Evolutionary conservation across 2,797 vertebrate species (phyloP).

Genomic region (Masticophis lateralis): DNA sequence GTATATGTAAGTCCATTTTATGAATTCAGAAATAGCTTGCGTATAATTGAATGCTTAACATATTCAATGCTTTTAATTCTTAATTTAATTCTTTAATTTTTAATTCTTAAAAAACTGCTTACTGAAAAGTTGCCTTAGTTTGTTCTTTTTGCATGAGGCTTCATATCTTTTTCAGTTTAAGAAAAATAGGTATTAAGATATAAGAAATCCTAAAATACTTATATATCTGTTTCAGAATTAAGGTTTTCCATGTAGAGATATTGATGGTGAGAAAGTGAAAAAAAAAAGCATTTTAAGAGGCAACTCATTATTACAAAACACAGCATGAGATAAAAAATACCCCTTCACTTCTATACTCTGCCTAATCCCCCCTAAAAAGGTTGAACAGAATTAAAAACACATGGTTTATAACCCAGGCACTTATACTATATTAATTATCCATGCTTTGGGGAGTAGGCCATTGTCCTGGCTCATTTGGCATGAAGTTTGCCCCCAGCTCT

Average conservation of each 20-base stretch:
- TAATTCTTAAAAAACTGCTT: not conserved
- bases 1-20: not conserved
- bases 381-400: not conserved
- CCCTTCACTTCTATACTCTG: not conserved
- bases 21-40: not conserved
- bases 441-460: not conserved
- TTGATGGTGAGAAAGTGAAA: not conserved
- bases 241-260: not conserved
- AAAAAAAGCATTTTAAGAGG: not conserved
- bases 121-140: too few species aligned
- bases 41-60: not conserved
- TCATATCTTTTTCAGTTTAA: too few species aligned
- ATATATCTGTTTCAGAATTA: not conserved
- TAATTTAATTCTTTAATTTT: not conserved
- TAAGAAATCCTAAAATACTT: not conserved
- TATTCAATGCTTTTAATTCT: not conserved
- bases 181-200: not conserved
- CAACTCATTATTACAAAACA: not conserved
- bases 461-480: not conserved
- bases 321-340: not conserved
- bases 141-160: too few species aligned
- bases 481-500: not conserved
- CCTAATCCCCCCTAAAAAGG: not conserved
- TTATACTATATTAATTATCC: not conserved
- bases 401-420: not conserved